Conservation (phyloP, 1,140 invertebrate species). For the Drosophila grimshawi region DNA sequence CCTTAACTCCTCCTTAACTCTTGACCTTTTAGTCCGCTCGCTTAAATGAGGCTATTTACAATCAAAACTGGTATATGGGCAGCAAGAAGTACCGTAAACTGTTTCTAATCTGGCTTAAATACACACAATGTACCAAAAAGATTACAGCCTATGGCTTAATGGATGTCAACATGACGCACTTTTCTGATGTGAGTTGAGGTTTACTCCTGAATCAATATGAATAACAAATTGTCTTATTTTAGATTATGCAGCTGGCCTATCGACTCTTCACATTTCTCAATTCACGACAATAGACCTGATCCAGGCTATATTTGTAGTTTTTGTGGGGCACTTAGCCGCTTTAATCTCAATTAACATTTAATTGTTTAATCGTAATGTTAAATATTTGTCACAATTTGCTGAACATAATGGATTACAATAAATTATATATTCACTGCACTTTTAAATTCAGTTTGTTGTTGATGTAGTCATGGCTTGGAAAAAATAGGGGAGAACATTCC, state of each 20-base stretch:
- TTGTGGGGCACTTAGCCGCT: too few relatives aligned
- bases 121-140: conserved; percentile 38
- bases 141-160: conserved; percentile 52
- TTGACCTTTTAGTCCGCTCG: conserved; percentile 28
- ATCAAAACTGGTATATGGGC: conserved; percentile 54
- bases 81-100: conserved; percentile 49
- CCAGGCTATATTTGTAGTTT: neutral
- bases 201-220: neutral
- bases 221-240: neutral
- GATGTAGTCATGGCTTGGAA: too few relatives aligned
- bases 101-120: conserved; percentile 53
- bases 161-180: conserved; percentile 67
- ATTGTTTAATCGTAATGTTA: too few relatives aligned
- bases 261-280: conserved; percentile 66
- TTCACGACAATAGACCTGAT: conserved; percentile 15
- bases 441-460: too few relatives aligned
- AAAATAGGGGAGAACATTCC: too few relatives aligned
- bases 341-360: too few relatives aligned
- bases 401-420: too few relatives aligned
- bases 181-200: conserved; percentile 43
- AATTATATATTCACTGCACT: too few relatives aligned
- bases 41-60: conserved; percentile 21
- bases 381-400: too few relatives aligned
- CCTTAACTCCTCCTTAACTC: too few relatives aligned
- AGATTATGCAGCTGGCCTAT: conserved; percentile 69